Conservation (phyloP, 2,888 invertebrate species). For the Apodemia duryi region DNA sequence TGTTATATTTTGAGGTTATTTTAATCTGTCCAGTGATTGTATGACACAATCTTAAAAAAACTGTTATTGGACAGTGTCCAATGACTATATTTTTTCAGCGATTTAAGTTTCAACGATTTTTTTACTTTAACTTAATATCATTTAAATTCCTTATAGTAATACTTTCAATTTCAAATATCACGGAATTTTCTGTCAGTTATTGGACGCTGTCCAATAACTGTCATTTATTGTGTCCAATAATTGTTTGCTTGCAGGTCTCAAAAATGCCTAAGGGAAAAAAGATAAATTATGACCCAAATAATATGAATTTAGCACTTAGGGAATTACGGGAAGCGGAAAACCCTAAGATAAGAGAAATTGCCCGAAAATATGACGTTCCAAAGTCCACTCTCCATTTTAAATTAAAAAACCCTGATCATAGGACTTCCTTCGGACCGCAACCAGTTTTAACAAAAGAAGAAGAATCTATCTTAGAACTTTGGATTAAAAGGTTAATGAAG, state of each 20-base stretch:
- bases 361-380: conserved; percentile 26
- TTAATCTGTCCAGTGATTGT: too few relatives aligned
- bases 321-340: too few relatives aligned
- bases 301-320: too few relatives aligned
- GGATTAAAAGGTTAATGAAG: conserved; percentile 18
- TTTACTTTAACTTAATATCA: too few relatives aligned
- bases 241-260: background rate
- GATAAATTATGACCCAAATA: too few relatives aligned
- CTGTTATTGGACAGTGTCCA: background rate
- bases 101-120: too few relatives aligned
- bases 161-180: background rate
- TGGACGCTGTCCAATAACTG: background rate
- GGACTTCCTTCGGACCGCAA: conserved; percentile 20
- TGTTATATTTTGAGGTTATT: too few relatives aligned
- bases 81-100: background rate
- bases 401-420: conserved; percentile 22
- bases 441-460: conserved; percentile 18
- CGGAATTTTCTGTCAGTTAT: too few relatives aligned
- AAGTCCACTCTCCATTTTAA: conserved; percentile 24
- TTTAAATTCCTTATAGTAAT: too few relatives aligned
- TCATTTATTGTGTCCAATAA: background rate
- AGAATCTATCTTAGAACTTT: conserved; percentile 20
- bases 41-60: too few relatives aligned
- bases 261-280: background rate
- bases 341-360: conserved; percentile 22